Evolutionary conservation across 2,797 vertebrate genomes (phyloP).

Genomic region (Macrochelys suwanniensis): DNA sequence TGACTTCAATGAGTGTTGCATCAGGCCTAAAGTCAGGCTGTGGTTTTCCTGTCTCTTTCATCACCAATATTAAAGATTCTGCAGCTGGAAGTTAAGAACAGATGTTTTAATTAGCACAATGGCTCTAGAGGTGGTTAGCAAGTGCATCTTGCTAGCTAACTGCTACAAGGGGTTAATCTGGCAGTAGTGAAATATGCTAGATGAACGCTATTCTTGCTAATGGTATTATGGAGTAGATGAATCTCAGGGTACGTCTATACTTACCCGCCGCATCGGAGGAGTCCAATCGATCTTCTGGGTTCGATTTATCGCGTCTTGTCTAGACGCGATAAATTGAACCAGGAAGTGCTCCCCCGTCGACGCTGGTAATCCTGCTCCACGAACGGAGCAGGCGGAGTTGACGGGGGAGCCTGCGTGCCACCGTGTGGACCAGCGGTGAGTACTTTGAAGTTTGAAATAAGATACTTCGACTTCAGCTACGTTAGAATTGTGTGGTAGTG

Average conservation of each 20-base stretch:
- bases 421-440: no score
- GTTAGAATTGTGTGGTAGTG: no score
- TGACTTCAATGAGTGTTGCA: constrained; percentile 32
- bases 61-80: rapidly evolving
- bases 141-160: not conserved
- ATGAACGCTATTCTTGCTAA: constrained; percentile 3
- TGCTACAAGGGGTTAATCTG: constrained; percentile 8
- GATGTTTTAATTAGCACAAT: not conserved
- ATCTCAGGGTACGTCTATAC: not conserved
- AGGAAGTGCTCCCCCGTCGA: no score
- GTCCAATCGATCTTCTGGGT: no score
- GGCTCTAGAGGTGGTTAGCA: not conserved
- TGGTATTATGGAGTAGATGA: not conserved
- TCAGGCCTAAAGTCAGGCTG: not conserved
- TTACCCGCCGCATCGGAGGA: no score
- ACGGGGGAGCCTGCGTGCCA: no score
- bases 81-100: not conserved
- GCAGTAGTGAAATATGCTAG: constrained; percentile 35
- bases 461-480: no score
- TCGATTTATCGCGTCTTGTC: no score
- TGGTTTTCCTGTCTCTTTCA: constrained; percentile 9
- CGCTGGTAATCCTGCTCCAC: no score
- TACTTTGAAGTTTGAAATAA: no score
- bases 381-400: no score
- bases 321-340: no score